These are phyloP conservation scores for Deladenus siricidicola DNA, from an alignment of 2,888 invertebrate species.

Conservation along the genomic window DNA sequence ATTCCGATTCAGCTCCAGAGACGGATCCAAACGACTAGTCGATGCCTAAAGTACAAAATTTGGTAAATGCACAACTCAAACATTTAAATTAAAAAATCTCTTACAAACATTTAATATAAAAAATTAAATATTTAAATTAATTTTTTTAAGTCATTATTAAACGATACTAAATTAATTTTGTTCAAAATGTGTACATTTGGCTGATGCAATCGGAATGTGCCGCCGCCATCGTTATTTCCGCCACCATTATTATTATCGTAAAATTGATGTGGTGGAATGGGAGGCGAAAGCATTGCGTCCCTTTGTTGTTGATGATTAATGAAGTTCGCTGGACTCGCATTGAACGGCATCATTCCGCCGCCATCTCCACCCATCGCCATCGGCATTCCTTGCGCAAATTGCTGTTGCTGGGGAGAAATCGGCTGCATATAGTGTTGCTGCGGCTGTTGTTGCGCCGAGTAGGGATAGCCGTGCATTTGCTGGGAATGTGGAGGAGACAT, in stretches of 20 bases:
- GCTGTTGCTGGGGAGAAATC: not conserved
- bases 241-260: not conserved
- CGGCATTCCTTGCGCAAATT: not conserved
- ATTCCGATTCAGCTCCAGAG: constrained; percentile 47
- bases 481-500: not conserved
- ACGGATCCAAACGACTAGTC: constrained; percentile 42
- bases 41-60: constrained; percentile 19
- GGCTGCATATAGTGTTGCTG: constrained; percentile 10
- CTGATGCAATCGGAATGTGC: constrained; percentile 30
- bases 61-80: not conserved
- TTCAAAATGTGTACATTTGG: constrained; percentile 17
- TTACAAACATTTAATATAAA: too few species aligned
- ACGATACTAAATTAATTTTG: not conserved
- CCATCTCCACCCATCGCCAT: not conserved
- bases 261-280: not conserved
- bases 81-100: too few species aligned
- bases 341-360: not conserved
- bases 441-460: constrained; percentile 18
- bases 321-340: not conserved
- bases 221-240: not conserved
- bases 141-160: too few species aligned
- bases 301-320: too few species aligned
- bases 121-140: too few species aligned
- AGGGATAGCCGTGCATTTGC: constrained; percentile 12
- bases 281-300: too few species aligned